Conservation (phyloP, 2,797 vertebrate species). For the Glyptemys insculpta region DNA sequence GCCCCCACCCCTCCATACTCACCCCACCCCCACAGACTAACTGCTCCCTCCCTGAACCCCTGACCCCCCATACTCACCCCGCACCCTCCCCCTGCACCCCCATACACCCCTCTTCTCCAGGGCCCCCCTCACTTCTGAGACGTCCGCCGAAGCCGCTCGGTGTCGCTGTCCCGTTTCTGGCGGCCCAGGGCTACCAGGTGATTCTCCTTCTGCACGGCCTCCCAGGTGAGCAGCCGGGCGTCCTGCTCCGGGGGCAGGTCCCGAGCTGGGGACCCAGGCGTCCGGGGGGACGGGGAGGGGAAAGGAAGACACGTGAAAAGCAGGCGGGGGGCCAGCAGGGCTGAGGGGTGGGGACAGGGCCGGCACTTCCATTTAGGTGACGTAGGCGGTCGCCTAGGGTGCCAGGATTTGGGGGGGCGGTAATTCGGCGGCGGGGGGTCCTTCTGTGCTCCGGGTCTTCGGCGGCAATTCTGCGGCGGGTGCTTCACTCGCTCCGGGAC, state of each 20-base stretch:
- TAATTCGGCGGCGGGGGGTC: too few species aligned
- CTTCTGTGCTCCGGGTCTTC: too few species aligned
- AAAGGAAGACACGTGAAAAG: background rate
- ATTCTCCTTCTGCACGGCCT: conserved; percentile 89
- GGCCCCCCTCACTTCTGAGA: conserved; percentile 85
- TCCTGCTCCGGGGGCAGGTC: conserved; percentile 75
- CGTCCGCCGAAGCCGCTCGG: conserved; percentile 84
- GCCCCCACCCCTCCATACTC: background rate
- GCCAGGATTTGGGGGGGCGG: too few species aligned
- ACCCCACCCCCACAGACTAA: background rate
- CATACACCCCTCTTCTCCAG: accelerated
- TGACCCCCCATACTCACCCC: background rate
- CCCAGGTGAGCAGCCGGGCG: conserved; percentile 87
- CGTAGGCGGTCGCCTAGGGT: too few species aligned
- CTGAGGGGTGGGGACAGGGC: background rate
- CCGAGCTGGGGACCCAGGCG: conserved; percentile 77
- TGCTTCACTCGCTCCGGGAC: too few species aligned
- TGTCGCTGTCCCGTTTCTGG: conserved; percentile 85
- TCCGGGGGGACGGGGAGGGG: background rate
- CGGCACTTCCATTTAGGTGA: too few species aligned
- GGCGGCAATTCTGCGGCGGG: too few species aligned
- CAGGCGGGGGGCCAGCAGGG: background rate
- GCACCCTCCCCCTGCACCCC: accelerated
- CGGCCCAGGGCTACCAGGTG: conserved; percentile 83
- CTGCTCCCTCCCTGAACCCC: background rate